phyloP scores from a whole-genome alignment of 1,140 invertebrate genomes.

The Nephotettix cincticeps region DNA sequence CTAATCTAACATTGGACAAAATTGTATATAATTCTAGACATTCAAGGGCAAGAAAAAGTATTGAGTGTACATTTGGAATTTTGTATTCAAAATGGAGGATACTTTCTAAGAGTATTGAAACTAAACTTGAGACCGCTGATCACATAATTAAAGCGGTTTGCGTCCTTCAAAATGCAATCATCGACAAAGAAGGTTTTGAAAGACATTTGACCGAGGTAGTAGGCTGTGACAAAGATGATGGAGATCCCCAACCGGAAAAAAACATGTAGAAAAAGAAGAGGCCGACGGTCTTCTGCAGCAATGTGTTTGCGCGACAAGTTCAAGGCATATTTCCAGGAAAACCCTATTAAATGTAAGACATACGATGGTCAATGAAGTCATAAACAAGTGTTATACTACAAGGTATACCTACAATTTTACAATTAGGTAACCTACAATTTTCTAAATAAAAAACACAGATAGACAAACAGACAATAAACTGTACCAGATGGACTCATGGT shows the following conservation, averaged over 20 bases:
- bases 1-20: conserved; percentile 15
- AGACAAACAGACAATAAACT: too few relatives aligned
- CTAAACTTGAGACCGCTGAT: conserved; percentile 1
- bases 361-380: neutral
- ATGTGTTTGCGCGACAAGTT: conserved; percentile 4
- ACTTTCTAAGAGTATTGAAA: conserved; percentile 21
- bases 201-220: conserved; percentile 21
- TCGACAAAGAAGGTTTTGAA: conserved; percentile 26
- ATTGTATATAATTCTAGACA: conserved; percentile 9
- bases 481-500: too few relatives aligned
- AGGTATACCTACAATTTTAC: too few relatives aligned
- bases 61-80: conserved; percentile 27
- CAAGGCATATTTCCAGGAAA: conserved; percentile 20
- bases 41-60: conserved; percentile 21
- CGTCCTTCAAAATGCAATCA: conserved; percentile 18
- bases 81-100: conserved; percentile 27
- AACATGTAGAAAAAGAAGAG: neutral
- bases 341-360: neutral
- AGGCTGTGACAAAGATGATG: neutral
- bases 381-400: too few relatives aligned
- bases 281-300: conserved; percentile 6
- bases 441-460: too few relatives aligned
- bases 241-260: neutral
- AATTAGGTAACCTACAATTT: too few relatives aligned
- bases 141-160: conserved; percentile 21